A percentile compares a stretch with the other conserved stretches of the same genome.
phyloP scores from a whole-genome alignment of 1,140 invertebrate genomes.

The Drosophila parabipectinata region DNA sequence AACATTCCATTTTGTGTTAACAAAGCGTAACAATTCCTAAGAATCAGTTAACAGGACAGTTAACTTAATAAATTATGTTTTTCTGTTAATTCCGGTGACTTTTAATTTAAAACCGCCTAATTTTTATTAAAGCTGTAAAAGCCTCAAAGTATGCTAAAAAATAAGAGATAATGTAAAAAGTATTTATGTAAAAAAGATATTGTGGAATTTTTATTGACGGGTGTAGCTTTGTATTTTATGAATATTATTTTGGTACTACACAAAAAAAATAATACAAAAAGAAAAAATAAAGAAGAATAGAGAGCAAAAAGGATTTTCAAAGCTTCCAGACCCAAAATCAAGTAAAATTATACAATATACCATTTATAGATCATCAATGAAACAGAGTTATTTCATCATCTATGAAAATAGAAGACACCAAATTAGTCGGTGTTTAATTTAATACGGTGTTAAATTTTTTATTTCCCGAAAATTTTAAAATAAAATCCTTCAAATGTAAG shows the following conservation, averaged over 20 bases:
- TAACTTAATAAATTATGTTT: not conserved
- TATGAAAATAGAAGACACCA: no score
- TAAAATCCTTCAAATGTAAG: not conserved
- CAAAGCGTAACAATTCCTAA: not conserved
- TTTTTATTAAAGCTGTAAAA: not conserved
- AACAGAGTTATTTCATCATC: no score
- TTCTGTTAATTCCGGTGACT: not conserved
- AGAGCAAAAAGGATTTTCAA: no score
- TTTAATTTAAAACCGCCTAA: not conserved
- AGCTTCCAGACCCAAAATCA: no score
- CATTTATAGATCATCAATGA: no score
- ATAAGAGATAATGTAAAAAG: not conserved
- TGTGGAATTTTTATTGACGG: no score
- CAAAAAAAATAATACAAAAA: no score
- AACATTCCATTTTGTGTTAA: not conserved
- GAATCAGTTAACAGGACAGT: not conserved
- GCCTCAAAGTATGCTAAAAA: slow-evolving; percentile 1
- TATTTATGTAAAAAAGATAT: not conserved
- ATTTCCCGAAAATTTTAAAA: not conserved
- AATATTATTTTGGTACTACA: no score
- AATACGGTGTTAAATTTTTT: not conserved
- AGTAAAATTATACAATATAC: no score
- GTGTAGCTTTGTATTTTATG: no score
- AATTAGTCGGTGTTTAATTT: no score
- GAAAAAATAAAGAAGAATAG: no score